Evolutionary conservation across 1,140 invertebrate species (phyloP), one percentile per base, ranked within the genome.

Genomic region (Ips nitidus): DNA sequence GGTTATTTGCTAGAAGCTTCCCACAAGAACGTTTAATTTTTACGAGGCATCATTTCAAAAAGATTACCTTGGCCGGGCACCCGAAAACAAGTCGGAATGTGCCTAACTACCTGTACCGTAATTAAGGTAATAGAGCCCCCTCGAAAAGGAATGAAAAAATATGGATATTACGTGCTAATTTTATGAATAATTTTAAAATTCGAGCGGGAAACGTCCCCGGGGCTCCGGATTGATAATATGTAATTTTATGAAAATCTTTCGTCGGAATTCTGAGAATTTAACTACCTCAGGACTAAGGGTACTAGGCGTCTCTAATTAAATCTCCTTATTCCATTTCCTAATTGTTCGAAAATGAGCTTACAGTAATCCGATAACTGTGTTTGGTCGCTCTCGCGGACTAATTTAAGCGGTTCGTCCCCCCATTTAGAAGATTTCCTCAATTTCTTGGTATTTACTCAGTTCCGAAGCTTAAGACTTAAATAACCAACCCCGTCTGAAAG

Each of bases 271-370:
- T 22, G 22, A 22, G 22, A 22, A 22, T 22, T 22, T 22, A 22
- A 22, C 22, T 22, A 22, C 22, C 22, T 22, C 22, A 22, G 22
- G 22, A 22, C 22, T 22, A 50, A 50, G 45, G 22, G 7, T 50
- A 8, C 41, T 39, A 22, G 22, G 41, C 37, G 56, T 57, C 53
- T 38, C 45, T 47, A 57, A 57, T 66, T 64, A 36, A 43, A 53
- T n/a, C 60, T 57, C 64, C 64, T 66, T 67, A 60, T 67, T 67
- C 65, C 56, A 60, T 67, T 67, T 67, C 65, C 39, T 67, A 60
- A 67, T 67, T 67, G 57, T 67, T 67, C 47, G 39, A 41, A 60
- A 67, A 67, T 53, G 57, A 67, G 57, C 65, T 67, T 60, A 67
- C 65, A 59, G 43, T 67, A 67, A 67, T 67, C 65, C 65, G 60